Base-by-base conservation (phyloP, 23 tunicate genomes). In the Pegea sp. region DNA sequence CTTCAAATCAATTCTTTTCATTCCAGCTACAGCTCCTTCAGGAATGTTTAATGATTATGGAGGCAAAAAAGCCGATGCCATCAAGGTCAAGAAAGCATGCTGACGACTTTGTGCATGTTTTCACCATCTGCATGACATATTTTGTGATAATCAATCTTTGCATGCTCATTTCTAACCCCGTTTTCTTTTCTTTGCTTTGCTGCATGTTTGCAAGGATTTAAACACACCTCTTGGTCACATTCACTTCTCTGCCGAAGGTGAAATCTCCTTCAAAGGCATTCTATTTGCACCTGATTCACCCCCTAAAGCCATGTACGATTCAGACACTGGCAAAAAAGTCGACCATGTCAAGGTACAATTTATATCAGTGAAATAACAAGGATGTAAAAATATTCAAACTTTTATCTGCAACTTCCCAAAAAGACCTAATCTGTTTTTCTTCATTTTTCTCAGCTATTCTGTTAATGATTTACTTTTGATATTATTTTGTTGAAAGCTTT, bases 41-140 rank as follows among this genome's bases (percentile, higher is more conserved):
- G 79, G 67, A 34, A 67, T 91, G 73, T 91, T 91, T 78, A 72
- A 91, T 33, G 93, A 91, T 46, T 78, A 91, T 48, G 93, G 93
- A 18, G 86, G 78, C 71, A 91, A 91, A 65, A 72, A 72, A 52
- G 63, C 76, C 50, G 98, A 89, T 58, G 53, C 44, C 73, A 78
- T 89, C 42, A 89, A 89, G 98, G 98, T 77, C 60, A 38, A 11
- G 46, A 29, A 8, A 19, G 59, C 26, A 30, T 60, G 59, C 59
- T 42, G 18, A 16, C 46, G 16, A 38, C 46, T 16, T 38, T 38
- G 46, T 38, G 16, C 16, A 11, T 38, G 46, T 16, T 38, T 38
- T 11, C 16, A 38, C 11, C 16, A 8, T 11, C 16, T 38, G 46
- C 46, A 38, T 38, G 46, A 8, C 16, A 16, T 38, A 8, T 38